Percentiles rank a stretch among this genome's conserved stretches.
phyloP scores from a whole-genome alignment of 2,888 invertebrate genomes.

The Clanis bilineata region DNA sequence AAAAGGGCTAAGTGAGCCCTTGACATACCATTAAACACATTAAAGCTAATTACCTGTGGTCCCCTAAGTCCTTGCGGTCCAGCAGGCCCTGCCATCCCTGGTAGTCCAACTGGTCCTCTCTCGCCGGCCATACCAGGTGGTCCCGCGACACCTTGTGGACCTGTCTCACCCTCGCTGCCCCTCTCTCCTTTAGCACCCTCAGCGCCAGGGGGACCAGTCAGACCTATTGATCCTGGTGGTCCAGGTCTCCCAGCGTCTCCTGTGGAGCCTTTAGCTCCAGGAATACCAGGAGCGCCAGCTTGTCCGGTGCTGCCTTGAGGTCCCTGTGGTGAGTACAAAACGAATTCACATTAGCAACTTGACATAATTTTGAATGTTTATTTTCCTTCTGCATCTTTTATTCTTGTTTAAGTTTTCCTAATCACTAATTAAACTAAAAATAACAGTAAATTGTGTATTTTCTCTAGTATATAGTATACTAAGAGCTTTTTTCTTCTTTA shows the following conservation, averaged over 20 bases:
- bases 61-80: slow-evolving; percentile 87
- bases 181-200: slow-evolving; percentile 90
- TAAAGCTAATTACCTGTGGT: slow-evolving; percentile 71
- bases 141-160: slow-evolving; percentile 87
- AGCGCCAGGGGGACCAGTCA: slow-evolving; percentile 86
- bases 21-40: too few relatives aligned
- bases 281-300: slow-evolving; percentile 85
- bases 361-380: too few relatives aligned
- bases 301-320: slow-evolving; percentile 86
- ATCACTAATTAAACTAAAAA: too few relatives aligned
- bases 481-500: too few relatives aligned
- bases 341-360: too few relatives aligned
- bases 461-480: too few relatives aligned
- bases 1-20: too few relatives aligned
- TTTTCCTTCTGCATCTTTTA: too few relatives aligned
- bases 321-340: slow-evolving; percentile 84
- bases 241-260: slow-evolving; percentile 88
- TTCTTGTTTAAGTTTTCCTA: too few relatives aligned
- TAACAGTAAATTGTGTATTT: too few relatives aligned
- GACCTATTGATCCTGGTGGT: slow-evolving; percentile 85
- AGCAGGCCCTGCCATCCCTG: slow-evolving; percentile 84
- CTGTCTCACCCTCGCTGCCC: slow-evolving; percentile 86
- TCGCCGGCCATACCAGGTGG: slow-evolving; percentile 87
- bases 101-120: slow-evolving; percentile 82
- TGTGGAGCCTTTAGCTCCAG: slow-evolving; percentile 86